A percentile compares a stretch with the other conserved stretches of the same genome.
Conservation (phyloP, 2,113 vertebrate species). For the Entelurus aequoreus region DNA sequence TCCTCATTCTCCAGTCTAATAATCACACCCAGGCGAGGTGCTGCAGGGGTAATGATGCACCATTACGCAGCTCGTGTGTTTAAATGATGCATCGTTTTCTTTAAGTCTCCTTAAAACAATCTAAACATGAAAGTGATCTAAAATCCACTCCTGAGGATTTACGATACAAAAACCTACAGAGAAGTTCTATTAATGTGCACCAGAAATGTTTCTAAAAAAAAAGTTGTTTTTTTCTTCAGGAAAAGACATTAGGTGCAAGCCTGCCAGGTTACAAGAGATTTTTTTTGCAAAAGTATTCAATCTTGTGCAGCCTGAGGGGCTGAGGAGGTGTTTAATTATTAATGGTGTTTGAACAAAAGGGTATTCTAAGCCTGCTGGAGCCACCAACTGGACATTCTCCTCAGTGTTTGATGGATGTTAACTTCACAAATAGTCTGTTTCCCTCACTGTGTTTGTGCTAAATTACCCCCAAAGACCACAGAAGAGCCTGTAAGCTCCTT, state of each 20-base stretch:
- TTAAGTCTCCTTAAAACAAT: too few species aligned
- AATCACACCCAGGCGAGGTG: too few species aligned
- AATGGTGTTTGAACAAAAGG: conserved; percentile 75
- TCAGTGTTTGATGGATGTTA: conserved; percentile 59
- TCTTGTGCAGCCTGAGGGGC: conserved; percentile 60
- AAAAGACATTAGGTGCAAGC: conserved; percentile 78
- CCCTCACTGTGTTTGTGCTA: conserved; percentile 40
- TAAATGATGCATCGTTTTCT: too few species aligned
- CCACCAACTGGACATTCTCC: conserved; percentile 62
- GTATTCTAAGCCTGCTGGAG: conserved; percentile 67
- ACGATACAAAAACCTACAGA: background rate
- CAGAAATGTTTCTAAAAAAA: conserved; percentile 58
- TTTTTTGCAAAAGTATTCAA: conserved; percentile 53
- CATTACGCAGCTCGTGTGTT: too few species aligned
- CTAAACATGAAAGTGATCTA: too few species aligned
- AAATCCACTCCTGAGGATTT: background rate
- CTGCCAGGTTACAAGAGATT: conserved; percentile 50
- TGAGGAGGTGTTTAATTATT: conserved; percentile 75
- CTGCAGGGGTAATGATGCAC: too few species aligned
- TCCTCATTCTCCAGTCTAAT: too few species aligned
- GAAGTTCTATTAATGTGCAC: conserved; percentile 1
- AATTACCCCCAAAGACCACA: conserved; percentile 49
- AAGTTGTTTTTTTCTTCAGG: conserved; percentile 81
- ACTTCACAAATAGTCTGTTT: conserved; percentile 49
- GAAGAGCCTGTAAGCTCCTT: conserved; percentile 14